Conservation (phyloP, 2,113 vertebrate genomes). For the Nannospalax galili region DNA sequence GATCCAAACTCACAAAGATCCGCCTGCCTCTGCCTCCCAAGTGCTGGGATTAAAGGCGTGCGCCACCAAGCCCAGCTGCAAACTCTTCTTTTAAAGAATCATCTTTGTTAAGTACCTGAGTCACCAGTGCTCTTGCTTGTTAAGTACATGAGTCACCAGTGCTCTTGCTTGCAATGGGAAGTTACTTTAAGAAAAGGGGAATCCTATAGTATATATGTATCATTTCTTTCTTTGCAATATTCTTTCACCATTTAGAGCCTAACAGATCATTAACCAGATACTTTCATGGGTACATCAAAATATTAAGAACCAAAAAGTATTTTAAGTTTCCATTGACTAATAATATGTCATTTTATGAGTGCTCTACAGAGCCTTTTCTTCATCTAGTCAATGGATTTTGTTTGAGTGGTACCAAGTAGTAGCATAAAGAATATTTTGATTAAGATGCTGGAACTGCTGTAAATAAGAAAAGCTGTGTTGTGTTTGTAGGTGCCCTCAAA, state of each 20-base stretch:
- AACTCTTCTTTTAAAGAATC: background rate
- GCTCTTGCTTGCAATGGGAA: background rate
- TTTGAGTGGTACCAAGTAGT: background rate
- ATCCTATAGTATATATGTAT: background rate
- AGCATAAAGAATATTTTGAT: background rate
- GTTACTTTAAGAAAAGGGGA: background rate
- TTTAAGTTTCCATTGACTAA: background rate
- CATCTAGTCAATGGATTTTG: background rate
- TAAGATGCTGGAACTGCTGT: background rate
- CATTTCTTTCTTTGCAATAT: background rate
- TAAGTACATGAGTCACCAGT: background rate
- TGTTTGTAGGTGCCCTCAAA: background rate
- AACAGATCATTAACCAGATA: background rate
- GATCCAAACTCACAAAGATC: too few relatives aligned
- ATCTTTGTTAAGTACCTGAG: background rate
- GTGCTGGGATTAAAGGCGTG: too few relatives aligned
- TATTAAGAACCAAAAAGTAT: background rate
- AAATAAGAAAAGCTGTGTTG: background rate
- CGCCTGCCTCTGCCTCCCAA: too few relatives aligned
- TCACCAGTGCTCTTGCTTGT: background rate
- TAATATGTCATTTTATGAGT: conserved; percentile 23
- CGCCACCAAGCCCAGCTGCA: too few relatives aligned
- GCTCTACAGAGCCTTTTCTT: background rate
- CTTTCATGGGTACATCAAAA: conserved; percentile 10
- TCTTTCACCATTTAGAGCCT: background rate